Evolutionary conservation across 1,140 invertebrate species (phyloP).

Genomic region (Drosophila punjabiensis): DNA sequence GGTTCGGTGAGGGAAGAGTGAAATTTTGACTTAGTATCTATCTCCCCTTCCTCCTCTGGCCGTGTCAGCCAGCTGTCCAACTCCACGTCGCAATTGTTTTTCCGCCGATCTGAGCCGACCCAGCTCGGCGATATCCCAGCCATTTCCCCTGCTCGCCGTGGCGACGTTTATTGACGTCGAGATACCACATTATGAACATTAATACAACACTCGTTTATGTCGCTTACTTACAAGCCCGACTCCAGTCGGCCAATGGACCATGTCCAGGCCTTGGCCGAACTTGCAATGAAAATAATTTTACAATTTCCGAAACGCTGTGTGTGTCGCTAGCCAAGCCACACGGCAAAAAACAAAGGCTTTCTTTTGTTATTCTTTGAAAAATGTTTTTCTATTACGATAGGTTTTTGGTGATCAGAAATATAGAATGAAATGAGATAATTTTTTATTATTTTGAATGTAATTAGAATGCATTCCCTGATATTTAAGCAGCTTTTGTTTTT

Average conservation of each 20-base stretch:
- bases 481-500: too few species aligned
- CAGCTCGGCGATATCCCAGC: constrained; percentile 11
- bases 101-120: constrained; percentile 23
- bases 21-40: constrained; percentile 26
- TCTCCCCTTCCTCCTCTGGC: constrained; percentile 21
- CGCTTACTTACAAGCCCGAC: constrained; percentile 79
- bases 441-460: neutral
- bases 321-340: constrained; percentile 48
- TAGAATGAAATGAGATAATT: neutral
- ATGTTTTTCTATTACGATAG: neutral
- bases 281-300: constrained; percentile 80
- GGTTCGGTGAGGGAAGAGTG: constrained; percentile 3
- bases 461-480: too few species aligned
- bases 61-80: constrained; percentile 73
- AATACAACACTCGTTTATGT: constrained; percentile 85
- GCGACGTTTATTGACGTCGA: constrained; percentile 85
- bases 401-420: too few species aligned
- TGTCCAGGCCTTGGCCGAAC: constrained; percentile 45
- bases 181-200: constrained; percentile 85
- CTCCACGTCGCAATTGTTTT: constrained; percentile 63
- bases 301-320: constrained; percentile 80
- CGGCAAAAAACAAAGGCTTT: neutral
- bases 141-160: constrained; percentile 16
- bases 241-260: constrained; percentile 34
- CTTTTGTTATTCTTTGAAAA: neutral